phyloP scores from a whole-genome alignment of 2,797 vertebrate species.

The Poecilia gillii region DNA sequence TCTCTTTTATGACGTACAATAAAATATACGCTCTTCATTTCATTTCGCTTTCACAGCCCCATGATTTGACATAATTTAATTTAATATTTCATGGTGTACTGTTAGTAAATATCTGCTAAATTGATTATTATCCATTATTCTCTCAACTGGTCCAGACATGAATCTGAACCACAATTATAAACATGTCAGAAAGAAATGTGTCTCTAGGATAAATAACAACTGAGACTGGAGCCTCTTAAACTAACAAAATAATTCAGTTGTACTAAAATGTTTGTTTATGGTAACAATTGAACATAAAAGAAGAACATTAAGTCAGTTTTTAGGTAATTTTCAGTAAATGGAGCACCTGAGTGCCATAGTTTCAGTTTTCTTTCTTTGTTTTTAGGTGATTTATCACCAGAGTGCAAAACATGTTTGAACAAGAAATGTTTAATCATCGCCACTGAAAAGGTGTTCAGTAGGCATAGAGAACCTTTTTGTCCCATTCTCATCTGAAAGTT shows the following conservation, averaged over 20 bases:
- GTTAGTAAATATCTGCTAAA: not conserved
- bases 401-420: conserved; percentile 7
- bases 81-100: not conserved
- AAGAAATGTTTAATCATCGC: conserved; percentile 31
- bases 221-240: not conserved
- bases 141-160: not conserved
- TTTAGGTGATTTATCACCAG: not conserved
- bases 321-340: not conserved
- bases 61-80: not conserved
- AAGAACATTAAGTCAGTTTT: not conserved
- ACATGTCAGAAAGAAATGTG: not conserved
- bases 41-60: not conserved
- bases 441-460: not conserved
- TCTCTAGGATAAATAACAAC: not conserved
- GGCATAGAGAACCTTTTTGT: not conserved
- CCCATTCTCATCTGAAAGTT: conserved; percentile 8
- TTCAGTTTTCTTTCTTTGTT: not conserved
- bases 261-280: not conserved
- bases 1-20: not conserved
- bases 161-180: not conserved
- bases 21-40: not conserved
- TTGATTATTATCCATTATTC: not conserved
- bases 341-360: not conserved
- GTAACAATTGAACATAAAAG: not conserved
- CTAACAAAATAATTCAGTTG: not conserved